A percentile compares a stretch with the other conserved stretches of the same genome.
These are phyloP conservation scores for Molossus molossus DNA, from an alignment of 2,797 vertebrate genomes.

Conservation along the genomic window DNA sequence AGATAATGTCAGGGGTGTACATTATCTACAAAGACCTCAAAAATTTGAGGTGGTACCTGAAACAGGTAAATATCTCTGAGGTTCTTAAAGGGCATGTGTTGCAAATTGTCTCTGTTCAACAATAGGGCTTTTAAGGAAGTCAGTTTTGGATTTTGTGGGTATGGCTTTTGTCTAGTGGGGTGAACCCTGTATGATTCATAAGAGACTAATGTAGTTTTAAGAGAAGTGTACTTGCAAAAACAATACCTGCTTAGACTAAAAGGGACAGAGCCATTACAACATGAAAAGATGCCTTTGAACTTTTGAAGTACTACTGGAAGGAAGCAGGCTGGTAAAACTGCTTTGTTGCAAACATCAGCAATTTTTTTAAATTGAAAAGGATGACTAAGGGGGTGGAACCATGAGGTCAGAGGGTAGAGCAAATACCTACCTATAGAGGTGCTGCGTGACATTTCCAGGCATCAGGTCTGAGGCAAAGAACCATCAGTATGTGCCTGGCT, in stretches of 20 bases:
- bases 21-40: not conserved
- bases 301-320: not conserved
- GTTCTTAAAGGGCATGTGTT: not conserved
- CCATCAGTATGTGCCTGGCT: not conserved
- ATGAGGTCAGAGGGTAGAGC: not conserved
- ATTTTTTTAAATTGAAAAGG: not conserved
- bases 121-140: not conserved
- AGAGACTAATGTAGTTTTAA: slow-evolving; percentile 1
- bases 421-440: not conserved
- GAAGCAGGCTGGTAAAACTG: slow-evolving; percentile 6
- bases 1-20: not conserved
- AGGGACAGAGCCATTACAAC: not conserved
- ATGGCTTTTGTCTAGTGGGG: not conserved
- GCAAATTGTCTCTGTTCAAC: not conserved
- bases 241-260: not conserved
- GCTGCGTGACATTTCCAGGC: not conserved
- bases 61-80: not conserved
- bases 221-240: not conserved
- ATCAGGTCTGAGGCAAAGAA: not conserved
- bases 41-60: not conserved
- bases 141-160: not conserved
- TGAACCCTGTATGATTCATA: not conserved
- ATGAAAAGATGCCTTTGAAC: not conserved
- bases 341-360: not conserved
- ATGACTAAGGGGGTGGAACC: not conserved